These are phyloP conservation scores for Bombyx mori DNA, from an alignment of 1,140 invertebrate genomes.

Conservation along the genomic window DNA sequence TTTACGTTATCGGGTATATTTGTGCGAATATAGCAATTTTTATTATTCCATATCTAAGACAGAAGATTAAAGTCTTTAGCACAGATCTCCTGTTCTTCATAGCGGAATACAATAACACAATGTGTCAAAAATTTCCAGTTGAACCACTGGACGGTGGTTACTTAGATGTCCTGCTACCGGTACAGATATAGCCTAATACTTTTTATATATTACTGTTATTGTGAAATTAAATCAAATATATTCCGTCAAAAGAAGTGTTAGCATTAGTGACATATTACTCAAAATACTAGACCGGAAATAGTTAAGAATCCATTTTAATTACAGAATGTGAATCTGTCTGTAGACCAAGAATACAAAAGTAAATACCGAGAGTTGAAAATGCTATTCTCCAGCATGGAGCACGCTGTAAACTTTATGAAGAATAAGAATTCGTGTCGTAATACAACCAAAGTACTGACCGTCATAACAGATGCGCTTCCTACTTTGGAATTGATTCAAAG, in stretches of 20 bases:
- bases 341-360: slow-evolving; percentile 53
- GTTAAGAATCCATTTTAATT: slow-evolving; percentile 10
- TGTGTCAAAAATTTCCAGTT: too few species aligned
- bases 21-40: too few species aligned
- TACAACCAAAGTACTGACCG: slow-evolving; percentile 38
- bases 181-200: too few species aligned
- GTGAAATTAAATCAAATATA: too few species aligned
- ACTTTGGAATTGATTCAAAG: slow-evolving; percentile 68
- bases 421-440: slow-evolving; percentile 33
- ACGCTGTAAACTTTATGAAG: slow-evolving; percentile 58
- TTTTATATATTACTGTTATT: too few species aligned
- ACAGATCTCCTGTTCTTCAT: too few species aligned
- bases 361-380: slow-evolving; percentile 62
- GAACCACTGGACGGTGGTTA: too few species aligned
- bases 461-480: slow-evolving; percentile 56
- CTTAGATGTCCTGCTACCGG: too few species aligned
- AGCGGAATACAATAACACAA: too few species aligned
- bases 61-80: too few species aligned
- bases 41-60: too few species aligned
- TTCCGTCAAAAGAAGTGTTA: background rate
- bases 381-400: slow-evolving; percentile 64
- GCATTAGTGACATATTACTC: background rate
- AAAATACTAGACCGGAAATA: background rate
- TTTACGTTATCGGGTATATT: too few species aligned
- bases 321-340: slow-evolving; percentile 36